Conservation (phyloP, 2,888 invertebrate genomes). For the Acanthosepion esculentum region DNA sequence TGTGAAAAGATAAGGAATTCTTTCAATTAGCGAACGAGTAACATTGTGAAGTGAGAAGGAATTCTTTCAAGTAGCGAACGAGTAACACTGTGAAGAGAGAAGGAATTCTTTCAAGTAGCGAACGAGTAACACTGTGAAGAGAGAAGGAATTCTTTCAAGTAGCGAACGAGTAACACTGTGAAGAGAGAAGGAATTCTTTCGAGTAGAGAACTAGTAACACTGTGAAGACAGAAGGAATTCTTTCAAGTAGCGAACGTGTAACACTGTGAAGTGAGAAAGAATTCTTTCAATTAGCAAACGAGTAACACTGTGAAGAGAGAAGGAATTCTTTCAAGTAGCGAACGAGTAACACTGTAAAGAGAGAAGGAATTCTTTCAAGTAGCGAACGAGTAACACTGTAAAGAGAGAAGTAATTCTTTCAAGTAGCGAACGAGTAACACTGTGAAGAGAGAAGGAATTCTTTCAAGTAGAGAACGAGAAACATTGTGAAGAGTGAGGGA, state of each 20-base stretch:
- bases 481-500: conserved; percentile 55
- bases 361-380: too few species aligned
- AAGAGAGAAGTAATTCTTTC: conserved; percentile 41
- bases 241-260: neutral
- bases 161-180: neutral
- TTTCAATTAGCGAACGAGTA: too few species aligned
- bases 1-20: too few species aligned
- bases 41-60: conserved; percentile 56
- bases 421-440: neutral
- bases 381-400: too few species aligned
- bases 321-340: neutral
- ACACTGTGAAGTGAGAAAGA: too few species aligned
- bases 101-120: too few species aligned
- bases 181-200: too few species aligned
- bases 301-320: conserved; percentile 63
- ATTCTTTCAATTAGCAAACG: too few species aligned
- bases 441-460: too few species aligned
- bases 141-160: conserved; percentile 10
- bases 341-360: neutral
- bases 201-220: too few species aligned
- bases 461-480: too few species aligned
- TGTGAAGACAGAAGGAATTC: conserved; percentile 55
- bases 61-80: neutral
- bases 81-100: neutral
- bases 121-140: too few species aligned